A percentile compares a stretch with the other conserved stretches of the same genome.
phyloP scores from a whole-genome alignment of 2,888 invertebrate species.

The Pyrochroa serraticornis region DNA sequence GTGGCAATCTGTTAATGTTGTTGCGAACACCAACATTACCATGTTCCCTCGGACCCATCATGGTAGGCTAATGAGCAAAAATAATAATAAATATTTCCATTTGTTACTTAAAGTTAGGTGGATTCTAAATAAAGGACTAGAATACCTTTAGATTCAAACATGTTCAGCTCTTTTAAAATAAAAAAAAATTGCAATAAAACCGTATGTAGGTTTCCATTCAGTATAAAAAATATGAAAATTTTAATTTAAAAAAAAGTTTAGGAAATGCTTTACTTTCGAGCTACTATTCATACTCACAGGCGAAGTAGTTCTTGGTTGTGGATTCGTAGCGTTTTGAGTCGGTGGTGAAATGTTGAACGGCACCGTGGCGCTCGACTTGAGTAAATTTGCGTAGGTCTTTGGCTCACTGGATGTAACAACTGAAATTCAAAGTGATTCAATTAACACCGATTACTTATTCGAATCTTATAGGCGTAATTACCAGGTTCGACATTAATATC shows the following conservation, averaged over 20 bases:
- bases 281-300: slow-evolving; percentile 51
- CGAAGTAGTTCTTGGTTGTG: slow-evolving; percentile 54
- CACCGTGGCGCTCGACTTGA: slow-evolving; percentile 67
- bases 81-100: neutral
- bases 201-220: too few species aligned
- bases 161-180: too few species aligned
- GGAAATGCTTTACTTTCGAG: too few species aligned
- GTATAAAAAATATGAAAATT: too few species aligned
- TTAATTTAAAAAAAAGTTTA: too few species aligned
- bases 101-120: too few species aligned
- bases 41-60: slow-evolving; percentile 18
- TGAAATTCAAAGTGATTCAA: neutral
- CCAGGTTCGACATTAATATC: slow-evolving; percentile 26
- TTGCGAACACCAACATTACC: slow-evolving; percentile 24
- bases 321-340: slow-evolving; percentile 34
- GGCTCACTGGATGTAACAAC: slow-evolving; percentile 66
- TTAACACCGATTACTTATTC: neutral
- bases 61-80: slow-evolving; percentile 6
- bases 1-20: slow-evolving; percentile 25
- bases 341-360: slow-evolving; percentile 35
- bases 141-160: too few species aligned
- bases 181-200: neutral
- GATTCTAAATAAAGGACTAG: too few species aligned
- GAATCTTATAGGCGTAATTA: neutral
- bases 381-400: slow-evolving; percentile 86